Percentiles rank a stretch among this genome's conserved stretches.
Conservation (phyloP, 2,888 invertebrate species). For the Agrochola litura region DNA sequence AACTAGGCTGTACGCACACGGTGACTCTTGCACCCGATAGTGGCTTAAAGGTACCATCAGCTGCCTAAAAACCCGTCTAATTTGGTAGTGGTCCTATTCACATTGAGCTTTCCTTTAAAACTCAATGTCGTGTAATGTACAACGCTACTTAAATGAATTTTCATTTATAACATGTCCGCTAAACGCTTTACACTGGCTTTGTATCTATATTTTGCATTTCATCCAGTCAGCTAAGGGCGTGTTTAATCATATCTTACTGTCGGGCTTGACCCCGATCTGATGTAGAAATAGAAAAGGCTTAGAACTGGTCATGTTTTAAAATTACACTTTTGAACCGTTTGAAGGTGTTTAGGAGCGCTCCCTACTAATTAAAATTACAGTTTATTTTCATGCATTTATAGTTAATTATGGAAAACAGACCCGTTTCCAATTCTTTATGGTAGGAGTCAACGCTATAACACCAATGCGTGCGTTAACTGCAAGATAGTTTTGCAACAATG, state of each 20-base stretch:
- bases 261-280: slow-evolving; percentile 68
- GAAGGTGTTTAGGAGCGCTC: not conserved
- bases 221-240: slow-evolving; percentile 78
- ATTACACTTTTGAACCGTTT: not conserved
- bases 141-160: slow-evolving; percentile 15
- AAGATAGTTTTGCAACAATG: not conserved
- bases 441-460: not conserved
- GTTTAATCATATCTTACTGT: slow-evolving; percentile 84
- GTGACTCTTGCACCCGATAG: not conserved
- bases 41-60: not conserved
- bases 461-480: not conserved
- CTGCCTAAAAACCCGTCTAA: not conserved
- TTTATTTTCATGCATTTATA: not conserved
- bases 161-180: slow-evolving; percentile 31
- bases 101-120: not conserved
- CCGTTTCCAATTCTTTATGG: not conserved
- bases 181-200: slow-evolving; percentile 31
- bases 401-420: not conserved
- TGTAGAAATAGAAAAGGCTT: slow-evolving; percentile 37
- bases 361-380: not conserved
- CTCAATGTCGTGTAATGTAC: not conserved
- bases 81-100: not conserved
- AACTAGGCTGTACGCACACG: not conserved
- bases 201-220: slow-evolving; percentile 68
- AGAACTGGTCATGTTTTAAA: slow-evolving; percentile 29